Percentiles rank a stretch among this genome's conserved stretches.
phyloP scores from a whole-genome alignment of 2,797 vertebrate genomes.

The Atherinosoma microstoma region DNA sequence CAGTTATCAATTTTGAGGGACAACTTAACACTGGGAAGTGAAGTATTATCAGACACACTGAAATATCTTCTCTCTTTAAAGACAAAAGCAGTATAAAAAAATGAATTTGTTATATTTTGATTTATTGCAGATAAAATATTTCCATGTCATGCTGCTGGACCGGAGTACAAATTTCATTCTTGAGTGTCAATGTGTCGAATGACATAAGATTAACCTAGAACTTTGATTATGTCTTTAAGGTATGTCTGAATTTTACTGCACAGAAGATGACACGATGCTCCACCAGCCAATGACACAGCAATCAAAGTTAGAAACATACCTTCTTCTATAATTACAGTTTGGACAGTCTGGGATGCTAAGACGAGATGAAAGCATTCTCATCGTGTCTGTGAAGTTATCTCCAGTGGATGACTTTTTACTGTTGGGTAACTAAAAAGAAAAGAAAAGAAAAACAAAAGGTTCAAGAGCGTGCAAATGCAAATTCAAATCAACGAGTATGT shows the following conservation, averaged over 20 bases:
- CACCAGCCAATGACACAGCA: not conserved
- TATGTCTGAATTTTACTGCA: not conserved
- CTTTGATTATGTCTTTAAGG: not conserved
- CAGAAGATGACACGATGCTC: not conserved
- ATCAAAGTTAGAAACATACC: constrained; percentile 80
- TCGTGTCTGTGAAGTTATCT: constrained; percentile 95
- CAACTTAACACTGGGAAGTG: not conserved
- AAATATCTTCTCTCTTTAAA: not conserved
- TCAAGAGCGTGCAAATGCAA: not conserved
- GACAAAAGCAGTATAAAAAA: not conserved
- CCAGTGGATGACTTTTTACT: constrained; percentile 90
- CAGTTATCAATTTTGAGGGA: not conserved
- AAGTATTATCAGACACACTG: not conserved
- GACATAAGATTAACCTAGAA: not conserved
- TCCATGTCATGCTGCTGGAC: not conserved
- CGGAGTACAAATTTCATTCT: not conserved
- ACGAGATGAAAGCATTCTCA: constrained; percentile 95
- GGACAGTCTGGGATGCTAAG: constrained; percentile 97
- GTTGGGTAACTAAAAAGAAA: constrained; percentile 85
- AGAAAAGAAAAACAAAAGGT: constrained; percentile 4
- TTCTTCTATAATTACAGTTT: constrained; percentile 96
- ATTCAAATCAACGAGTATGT: not conserved
- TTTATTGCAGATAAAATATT: not conserved
- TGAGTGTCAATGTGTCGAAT: not conserved
- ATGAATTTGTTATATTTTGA: not conserved